Conservation (phyloP, 2,797 vertebrate species). For the Erithacus rubecula region DNA sequence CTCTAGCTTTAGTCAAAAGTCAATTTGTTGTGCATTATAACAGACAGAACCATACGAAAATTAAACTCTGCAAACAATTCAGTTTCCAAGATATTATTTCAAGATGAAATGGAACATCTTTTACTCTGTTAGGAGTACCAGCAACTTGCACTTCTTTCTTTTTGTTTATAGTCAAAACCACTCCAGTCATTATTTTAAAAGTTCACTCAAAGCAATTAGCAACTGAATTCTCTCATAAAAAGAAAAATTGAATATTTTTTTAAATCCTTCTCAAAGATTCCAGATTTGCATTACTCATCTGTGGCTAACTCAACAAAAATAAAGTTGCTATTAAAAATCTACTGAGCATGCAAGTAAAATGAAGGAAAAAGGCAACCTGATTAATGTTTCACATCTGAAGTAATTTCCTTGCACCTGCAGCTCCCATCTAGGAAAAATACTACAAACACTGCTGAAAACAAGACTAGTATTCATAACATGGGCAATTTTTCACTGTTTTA, state of each 20-base stretch:
- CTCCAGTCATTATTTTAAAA: background rate
- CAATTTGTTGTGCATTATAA: background rate
- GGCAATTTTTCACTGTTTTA: constrained; percentile 51
- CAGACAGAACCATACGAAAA: background rate
- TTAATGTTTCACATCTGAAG: constrained; percentile 68
- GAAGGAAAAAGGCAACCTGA: constrained; percentile 44
- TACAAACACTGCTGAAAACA: constrained; percentile 49
- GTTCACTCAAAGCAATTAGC: background rate
- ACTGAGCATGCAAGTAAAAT: constrained; percentile 26
- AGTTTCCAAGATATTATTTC: background rate
- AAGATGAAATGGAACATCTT: background rate
- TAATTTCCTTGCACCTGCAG: constrained; percentile 71
- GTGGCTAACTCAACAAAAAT: constrained; percentile 55
- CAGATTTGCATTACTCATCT: constrained; percentile 1
- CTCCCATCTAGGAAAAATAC: constrained; percentile 56
- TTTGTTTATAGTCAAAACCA: constrained; percentile 3
- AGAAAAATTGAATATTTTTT: background rate
- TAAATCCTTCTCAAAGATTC: background rate
- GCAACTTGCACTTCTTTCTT: constrained; percentile 1
- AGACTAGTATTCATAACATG: constrained; percentile 60
- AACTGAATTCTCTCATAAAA: constrained; percentile 21
- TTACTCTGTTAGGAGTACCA: background rate
- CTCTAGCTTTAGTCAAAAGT: background rate
- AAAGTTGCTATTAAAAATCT: constrained; percentile 66
- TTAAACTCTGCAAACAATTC: background rate